Base-by-base conservation (phyloP, 2,888 invertebrate species). In the Cheilosia vulpina region DNA sequence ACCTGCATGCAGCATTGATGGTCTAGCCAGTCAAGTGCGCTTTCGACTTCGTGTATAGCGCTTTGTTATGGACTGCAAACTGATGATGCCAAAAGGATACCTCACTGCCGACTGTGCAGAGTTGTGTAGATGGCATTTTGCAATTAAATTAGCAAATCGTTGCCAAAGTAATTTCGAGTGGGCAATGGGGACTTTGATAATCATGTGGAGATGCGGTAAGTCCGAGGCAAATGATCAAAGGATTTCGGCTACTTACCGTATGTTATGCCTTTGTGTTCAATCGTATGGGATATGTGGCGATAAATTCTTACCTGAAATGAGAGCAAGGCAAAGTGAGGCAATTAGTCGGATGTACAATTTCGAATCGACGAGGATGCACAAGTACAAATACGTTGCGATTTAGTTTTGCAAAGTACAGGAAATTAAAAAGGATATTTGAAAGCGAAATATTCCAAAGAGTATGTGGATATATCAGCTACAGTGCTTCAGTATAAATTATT, bases 101-200 rank as follows among this genome's bases (percentile, higher is more conserved):
- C 76, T 31, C 43, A 62, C 53, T 60, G 4, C 53, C 45, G 21
- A 17, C 19, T 47, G 31, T 53, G 17, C 38, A 15, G 19, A 3
- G 31, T 31, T 17, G n/a, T 17, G 66, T 38, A 41, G 31, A 13
- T 85, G 85, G 57, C 72, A 85, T 81, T 52, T 81, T 77, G 72
- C 76, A 81, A 85, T 85, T 81, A 85, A 85, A 85, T 85, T 81
- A 85, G 50, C 81, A 81, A 72, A 76, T 81, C 68, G 72, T 68
- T 81, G 24, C 50, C 81, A 79, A 66, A 62, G 72, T 62, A 38
- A 72, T 52, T 68, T 55, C 38, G 15, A 43, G 47, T 63, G 58
- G 58, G 17, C n/a, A 34, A 3, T 38, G n/a, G 41, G 50, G 17
- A 55, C 5, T 50, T 55, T 41, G 38, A n/a, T 34, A 62, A 34